Evolutionary conservation across 2,888 invertebrate genomes (phyloP).

Genomic region (Monopis laevigella): DNA sequence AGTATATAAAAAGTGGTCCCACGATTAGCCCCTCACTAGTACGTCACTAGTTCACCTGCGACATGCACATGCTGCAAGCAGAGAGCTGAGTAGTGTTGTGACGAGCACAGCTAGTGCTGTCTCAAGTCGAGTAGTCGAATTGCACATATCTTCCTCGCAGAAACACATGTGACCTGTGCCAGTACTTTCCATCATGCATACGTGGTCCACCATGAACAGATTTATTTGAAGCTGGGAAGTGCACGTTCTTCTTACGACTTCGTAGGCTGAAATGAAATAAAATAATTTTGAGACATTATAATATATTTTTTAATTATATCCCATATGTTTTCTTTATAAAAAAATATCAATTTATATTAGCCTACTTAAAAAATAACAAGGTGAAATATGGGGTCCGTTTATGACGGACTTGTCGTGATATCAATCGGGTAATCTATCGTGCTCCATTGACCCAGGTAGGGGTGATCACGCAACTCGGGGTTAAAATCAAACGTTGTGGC

Average conservation of each 20-base stretch:
- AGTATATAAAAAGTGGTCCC: not conserved
- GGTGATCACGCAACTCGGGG: too few species aligned
- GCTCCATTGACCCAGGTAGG: too few species aligned
- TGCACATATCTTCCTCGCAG: slow-evolving; percentile 98
- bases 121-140: slow-evolving; percentile 44
- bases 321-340: too few species aligned
- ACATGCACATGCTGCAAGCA: slow-evolving; percentile 61
- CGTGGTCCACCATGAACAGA: slow-evolving; percentile 97
- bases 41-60: slow-evolving; percentile 54
- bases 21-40: slow-evolving; percentile 8
- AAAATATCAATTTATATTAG: too few species aligned
- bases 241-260: slow-evolving; percentile 91
- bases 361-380: too few species aligned
- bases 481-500: too few species aligned
- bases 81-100: slow-evolving; percentile 31
- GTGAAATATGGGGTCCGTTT: too few species aligned
- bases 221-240: slow-evolving; percentile 94
- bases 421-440: too few species aligned
- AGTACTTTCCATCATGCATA: slow-evolving; percentile 99
- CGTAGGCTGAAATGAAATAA: slow-evolving; percentile 75
- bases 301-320: too few species aligned
- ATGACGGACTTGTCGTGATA: too few species aligned
- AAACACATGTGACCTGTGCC: slow-evolving; percentile 98
- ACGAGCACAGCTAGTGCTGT: slow-evolving; percentile 30
- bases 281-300: too few species aligned